A percentile compares a stretch with the other conserved stretches of the same genome.
These are phyloP conservation scores for Picathartes gymnocephalus DNA, from an alignment of 2,113 vertebrate genomes.

Conservation along the genomic window DNA sequence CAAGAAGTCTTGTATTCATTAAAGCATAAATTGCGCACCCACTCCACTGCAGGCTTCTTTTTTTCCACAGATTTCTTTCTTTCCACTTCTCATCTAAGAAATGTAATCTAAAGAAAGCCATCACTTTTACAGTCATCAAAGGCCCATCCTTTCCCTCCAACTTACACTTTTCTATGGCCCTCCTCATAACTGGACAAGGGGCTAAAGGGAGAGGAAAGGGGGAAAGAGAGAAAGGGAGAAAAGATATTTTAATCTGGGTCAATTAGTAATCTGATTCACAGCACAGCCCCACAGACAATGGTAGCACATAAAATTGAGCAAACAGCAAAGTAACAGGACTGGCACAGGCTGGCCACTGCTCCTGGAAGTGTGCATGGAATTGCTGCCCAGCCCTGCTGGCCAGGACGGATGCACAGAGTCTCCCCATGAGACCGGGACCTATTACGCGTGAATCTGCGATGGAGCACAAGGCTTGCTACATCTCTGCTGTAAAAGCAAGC, in stretches of 20 bases:
- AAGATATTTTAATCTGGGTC: background rate
- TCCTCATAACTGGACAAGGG: background rate
- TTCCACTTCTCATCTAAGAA: background rate
- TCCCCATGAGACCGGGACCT: background rate
- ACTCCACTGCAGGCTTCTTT: background rate
- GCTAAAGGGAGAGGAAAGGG: background rate
- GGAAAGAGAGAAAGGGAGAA: background rate
- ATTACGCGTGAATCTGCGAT: background rate
- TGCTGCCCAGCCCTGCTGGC: background rate
- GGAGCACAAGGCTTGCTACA: background rate
- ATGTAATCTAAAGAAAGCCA: background rate
- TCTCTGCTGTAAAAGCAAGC: background rate
- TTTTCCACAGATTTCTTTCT: background rate
- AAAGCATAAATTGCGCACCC: background rate
- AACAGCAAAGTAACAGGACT: background rate
- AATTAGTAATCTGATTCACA: background rate
- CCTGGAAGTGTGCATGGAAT: background rate
- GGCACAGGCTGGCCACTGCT: background rate
- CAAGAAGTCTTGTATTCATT: background rate
- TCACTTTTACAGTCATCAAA: background rate
- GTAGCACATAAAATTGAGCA: background rate
- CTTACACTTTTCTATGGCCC: background rate
- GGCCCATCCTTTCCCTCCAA: background rate
- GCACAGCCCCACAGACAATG: background rate
- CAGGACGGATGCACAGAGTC: rapidly evolving